These are phyloP conservation scores for Scaptomyza montana DNA, from an alignment of 1,140 invertebrate species.

Conservation along the genomic window DNA sequence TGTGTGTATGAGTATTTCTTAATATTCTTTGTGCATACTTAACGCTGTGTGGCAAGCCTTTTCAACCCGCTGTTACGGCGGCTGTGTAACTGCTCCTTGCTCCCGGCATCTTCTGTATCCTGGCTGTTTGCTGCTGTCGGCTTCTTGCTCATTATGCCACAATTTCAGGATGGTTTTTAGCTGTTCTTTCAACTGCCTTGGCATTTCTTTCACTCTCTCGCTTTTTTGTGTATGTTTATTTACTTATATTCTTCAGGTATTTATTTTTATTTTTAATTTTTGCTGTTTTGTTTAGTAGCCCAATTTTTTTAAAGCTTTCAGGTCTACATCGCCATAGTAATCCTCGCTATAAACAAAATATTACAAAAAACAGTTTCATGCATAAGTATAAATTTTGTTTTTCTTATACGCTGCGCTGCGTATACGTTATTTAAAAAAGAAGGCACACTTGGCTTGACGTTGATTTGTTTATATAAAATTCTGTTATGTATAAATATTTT, in stretches of 20 bases:
- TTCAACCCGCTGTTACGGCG: slow-evolving; percentile 65
- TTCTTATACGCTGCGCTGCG: slow-evolving; percentile 2
- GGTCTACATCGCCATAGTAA: slow-evolving; percentile 92
- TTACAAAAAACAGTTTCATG: slow-evolving; percentile 42
- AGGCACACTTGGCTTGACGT: slow-evolving; percentile 40
- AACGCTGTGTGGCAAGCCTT: slow-evolving; percentile 74
- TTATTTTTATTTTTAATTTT: slow-evolving; percentile 24
- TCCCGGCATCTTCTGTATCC: slow-evolving; percentile 15
- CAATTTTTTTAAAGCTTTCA: slow-evolving; percentile 91
- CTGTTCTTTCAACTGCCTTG: slow-evolving; percentile 25
- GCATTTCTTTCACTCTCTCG: slow-evolving; percentile 10
- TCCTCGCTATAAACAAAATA: slow-evolving; percentile 88
- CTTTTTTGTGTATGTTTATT: slow-evolving; percentile 17
- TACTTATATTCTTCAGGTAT: slow-evolving; percentile 27
- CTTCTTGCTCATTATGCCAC: slow-evolving; percentile 15
- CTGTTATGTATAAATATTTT: slow-evolving; percentile 12
- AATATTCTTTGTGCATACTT: slow-evolving; percentile 58
- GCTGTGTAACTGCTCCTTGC: slow-evolving; percentile 41
- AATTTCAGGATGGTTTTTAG: slow-evolving; percentile 10
- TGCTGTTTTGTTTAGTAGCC: slow-evolving; percentile 85
- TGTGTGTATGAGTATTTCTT: slow-evolving; percentile 38
- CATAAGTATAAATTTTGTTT: not conserved
- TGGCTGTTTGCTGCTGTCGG: slow-evolving; percentile 16
- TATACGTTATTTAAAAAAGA: slow-evolving; percentile 49
- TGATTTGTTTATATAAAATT: slow-evolving; percentile 81